Evolutionary conservation across 2,113 vertebrate species (phyloP), one percentile per base, ranked within the genome.

Genomic region (Hyperoodon ampullatus): DNA sequence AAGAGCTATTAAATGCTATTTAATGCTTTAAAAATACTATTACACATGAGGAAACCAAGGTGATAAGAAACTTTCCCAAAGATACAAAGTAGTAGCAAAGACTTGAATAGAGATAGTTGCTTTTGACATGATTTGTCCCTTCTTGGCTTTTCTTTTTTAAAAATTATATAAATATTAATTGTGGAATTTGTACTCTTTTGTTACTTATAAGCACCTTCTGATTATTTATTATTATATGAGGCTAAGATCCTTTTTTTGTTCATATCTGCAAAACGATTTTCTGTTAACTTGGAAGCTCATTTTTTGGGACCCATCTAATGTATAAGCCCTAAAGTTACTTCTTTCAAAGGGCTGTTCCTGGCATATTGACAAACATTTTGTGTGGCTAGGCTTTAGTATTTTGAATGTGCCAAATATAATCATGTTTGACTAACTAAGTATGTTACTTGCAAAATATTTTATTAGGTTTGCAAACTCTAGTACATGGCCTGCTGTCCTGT

Each of bases 351-450:
- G 3, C 85, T 30, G 33, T 93, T 90, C 86, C 21, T 35, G 47
- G 66, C 23, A 88, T 21, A 1, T 93, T 97, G 95, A 87, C 93
- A 97, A 97, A 95, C 16, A 12, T 72, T 89, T 92, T 89, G 71
- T 74, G n/a, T 66, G 61, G 83, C 12, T 16, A 50, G 63, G 75
- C 83, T 98, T 98, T 0, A 4, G 30, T 93, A 91, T 98, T 88
- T 90, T 95, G 16, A 63, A 78, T 4, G 0, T 70, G 60, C 65
- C 86, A 93, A 97, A 96, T 63, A 75, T 78, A 93, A 58, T 98
- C 58, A 88, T 94, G 88, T 95, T 93, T 78, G 96, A 88, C 86
- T 97, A 97, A 97, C 98, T 94, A 98, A 97, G 92, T 96, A 96
- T 83, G 71, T 94, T 96, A 70, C 84, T 78, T 93, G 21, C 12